A percentile compares a stretch with the other conserved stretches of the same genome.
Conservation (phyloP, 2,888 invertebrate species). For the Acanthosoma haemorrhoidale region DNA sequence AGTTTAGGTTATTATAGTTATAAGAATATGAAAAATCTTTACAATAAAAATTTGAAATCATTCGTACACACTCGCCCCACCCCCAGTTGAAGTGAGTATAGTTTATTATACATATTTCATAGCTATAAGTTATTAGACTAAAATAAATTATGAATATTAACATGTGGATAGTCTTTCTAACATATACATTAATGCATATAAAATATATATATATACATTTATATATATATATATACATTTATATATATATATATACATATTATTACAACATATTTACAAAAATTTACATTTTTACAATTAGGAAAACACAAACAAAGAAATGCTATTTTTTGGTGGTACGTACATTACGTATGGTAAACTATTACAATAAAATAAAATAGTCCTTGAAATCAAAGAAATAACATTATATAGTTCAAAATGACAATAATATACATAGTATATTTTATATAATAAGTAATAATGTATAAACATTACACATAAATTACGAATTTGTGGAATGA, state of each 20-base stretch:
- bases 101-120: too few relatives aligned
- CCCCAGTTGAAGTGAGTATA: too few relatives aligned
- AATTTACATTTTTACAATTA: background rate
- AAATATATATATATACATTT: background rate
- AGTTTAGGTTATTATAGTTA: too few relatives aligned
- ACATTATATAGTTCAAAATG: background rate
- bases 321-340: background rate
- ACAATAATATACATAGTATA: background rate
- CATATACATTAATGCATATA: background rate
- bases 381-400: background rate
- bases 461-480: background rate
- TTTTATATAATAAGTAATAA: too few relatives aligned
- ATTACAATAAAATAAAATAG: background rate
- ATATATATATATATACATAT: conserved; percentile 1
- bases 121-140: too few relatives aligned
- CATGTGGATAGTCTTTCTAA: background rate
- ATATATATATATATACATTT: too few relatives aligned
- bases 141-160: too few relatives aligned
- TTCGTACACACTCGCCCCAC: too few relatives aligned
- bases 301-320: background rate
- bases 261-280: conserved; percentile 2
- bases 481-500: conserved; percentile 24
- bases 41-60: too few relatives aligned
- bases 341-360: background rate
- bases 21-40: too few relatives aligned